phyloP scores from a whole-genome alignment of 2,888 invertebrate species.

The Chalcosyrphus nemorum region DNA sequence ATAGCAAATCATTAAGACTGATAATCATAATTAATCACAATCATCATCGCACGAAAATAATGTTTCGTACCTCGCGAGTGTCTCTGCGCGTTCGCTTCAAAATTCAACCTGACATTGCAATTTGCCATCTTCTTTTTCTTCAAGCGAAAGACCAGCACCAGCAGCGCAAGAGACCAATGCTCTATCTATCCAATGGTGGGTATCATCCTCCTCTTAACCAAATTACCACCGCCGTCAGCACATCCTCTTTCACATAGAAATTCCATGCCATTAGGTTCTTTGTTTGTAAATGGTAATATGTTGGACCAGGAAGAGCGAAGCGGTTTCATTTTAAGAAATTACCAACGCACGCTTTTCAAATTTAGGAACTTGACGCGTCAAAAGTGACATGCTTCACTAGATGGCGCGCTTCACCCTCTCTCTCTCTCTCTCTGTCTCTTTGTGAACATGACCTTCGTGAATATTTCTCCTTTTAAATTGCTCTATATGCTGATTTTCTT shows the following conservation, averaged over 20 bases:
- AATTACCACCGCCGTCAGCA: conserved; percentile 58
- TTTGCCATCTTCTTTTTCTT: no score
- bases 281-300: conserved; percentile 27
- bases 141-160: conserved; percentile 23
- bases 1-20: conserved; percentile 63
- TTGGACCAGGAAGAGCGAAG: conserved; percentile 25
- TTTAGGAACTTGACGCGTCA: conserved; percentile 73
- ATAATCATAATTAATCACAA: conserved; percentile 72
- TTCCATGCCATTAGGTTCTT: conserved; percentile 63
- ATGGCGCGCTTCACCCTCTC: no score
- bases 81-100: not conserved
- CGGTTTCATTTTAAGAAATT: conserved; percentile 67
- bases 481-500: conserved; percentile 63
- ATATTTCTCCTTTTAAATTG: conserved; percentile 63
- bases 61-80: conserved; percentile 29
- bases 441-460: conserved; percentile 65
- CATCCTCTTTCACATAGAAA: conserved; percentile 54
- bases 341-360: conserved; percentile 72
- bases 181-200: conserved; percentile 21
- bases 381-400: conserved; percentile 59
- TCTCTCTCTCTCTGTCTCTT: not conserved
- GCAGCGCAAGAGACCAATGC: not conserved
- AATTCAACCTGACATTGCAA: conserved; percentile 54
- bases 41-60: conserved; percentile 67
- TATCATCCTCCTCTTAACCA: conserved; percentile 59